These are phyloP conservation scores for Dromas ardeola DNA, from an alignment of 2,113 vertebrate species.

Conservation along the genomic window DNA sequence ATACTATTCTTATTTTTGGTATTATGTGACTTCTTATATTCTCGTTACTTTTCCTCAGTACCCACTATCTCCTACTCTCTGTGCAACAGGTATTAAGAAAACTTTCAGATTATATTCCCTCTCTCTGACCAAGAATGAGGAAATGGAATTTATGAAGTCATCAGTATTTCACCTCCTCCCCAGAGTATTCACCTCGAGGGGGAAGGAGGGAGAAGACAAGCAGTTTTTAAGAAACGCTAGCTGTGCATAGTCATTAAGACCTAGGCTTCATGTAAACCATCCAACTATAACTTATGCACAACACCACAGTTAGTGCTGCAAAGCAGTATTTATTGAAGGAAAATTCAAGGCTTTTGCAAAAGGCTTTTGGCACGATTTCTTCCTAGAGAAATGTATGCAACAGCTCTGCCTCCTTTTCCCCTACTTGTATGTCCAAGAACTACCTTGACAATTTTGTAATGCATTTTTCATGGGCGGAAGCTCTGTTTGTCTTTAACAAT, in stretches of 20 bases:
- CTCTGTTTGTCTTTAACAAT: background rate
- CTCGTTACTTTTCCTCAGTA: background rate
- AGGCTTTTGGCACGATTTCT: background rate
- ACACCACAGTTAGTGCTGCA: background rate
- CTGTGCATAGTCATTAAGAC: background rate
- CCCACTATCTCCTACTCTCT: background rate
- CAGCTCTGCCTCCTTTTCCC: background rate
- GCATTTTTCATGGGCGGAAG: background rate
- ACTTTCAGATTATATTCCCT: background rate
- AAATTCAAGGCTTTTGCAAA: background rate
- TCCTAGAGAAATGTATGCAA: background rate
- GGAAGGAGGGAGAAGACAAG: background rate
- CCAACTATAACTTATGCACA: background rate
- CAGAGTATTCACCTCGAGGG: accelerated
- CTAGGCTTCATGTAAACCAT: background rate
- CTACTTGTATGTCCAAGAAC: background rate
- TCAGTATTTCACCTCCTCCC: background rate
- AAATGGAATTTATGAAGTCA: background rate
- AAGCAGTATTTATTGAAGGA: background rate
- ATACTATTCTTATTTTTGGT: background rate
- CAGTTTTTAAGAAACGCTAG: background rate
- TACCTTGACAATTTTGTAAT: background rate
- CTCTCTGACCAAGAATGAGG: background rate
- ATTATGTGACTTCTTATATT: background rate
- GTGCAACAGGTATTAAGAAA: background rate